Evolutionary conservation across 2,888 invertebrate species (phyloP), one percentile per base, ranked within the genome.

Genomic region (Zygogramma bicolorata): DNA sequence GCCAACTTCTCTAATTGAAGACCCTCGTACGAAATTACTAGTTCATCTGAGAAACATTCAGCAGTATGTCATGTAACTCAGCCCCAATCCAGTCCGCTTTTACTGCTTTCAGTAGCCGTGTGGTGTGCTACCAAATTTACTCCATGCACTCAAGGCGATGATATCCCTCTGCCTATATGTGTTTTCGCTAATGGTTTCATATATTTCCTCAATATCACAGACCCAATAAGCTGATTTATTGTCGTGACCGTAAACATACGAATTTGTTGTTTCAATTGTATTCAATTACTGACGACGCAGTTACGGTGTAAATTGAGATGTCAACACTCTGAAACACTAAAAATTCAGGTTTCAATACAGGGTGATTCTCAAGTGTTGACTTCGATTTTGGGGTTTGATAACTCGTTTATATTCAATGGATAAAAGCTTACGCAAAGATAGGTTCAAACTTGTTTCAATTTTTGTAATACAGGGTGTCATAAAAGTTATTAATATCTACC

Each of bases 1-100:
- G 85, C 82, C 83, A 85, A 86, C 83, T 86, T 85, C 82, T 83
- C 85, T 87, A 87, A 86, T 87, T 87, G 86, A 86, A 85, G 85
- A 85, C 83, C 83, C 83, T 81, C 79, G 81, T 84, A 85, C 84
- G 85, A 85, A 86, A 86, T 86, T 86, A 86, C 83, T 85, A 86
- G 86, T 85, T 85, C 85, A 85, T 85, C 83, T 82, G 83, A 81
- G 84, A 82, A 82, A 84, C 85, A 86, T 86, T 86, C 85, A 86
- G 85, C 82, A 82, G 83, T 83, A 82, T 83, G 83, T 83, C 83
- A 84, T 83, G 80, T 80, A 81, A 81, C 81, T 81, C 76, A 78
- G 79, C 79, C 77, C 79, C 80, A 81, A 78, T 83, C 82, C 77
- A 77, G 80, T 70, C 76, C 42, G 77, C 79, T 81, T 82, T 83